Base-by-base conservation (phyloP, 2,797 vertebrate species). In the Pseudochirops cupreus region DNA sequence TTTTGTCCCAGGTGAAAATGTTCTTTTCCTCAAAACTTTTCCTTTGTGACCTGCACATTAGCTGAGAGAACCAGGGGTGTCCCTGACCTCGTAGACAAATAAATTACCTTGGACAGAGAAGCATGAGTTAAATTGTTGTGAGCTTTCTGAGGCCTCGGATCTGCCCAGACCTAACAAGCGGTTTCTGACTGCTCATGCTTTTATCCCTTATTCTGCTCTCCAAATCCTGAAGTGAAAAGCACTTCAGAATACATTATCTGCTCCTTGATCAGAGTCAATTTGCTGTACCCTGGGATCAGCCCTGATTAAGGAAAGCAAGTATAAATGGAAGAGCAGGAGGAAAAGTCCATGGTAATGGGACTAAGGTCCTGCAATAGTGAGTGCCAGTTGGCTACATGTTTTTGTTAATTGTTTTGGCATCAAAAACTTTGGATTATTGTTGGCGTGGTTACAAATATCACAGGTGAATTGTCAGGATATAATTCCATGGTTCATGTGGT, bases 381-480 rank as follows among this genome's bases (percentile, higher is more conserved):
- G 33, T 0, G 18, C 24, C 46, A 33, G 0, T 14, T 21, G 74
- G 62, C 28, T 54, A 5, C 53, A 50, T 18, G 1, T 21, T 4
- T 10, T 59, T 3, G 0, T 1, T 29, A 18, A 12, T 91, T 55
- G 56, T 67, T 91, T 93, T 39, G 3, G 50, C 33, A 90, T 56
- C 16, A 1, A 53, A 33, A 28, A 91, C 56, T 0, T 46, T 39
- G 67, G n/a, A 0, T 46, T 0, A 0, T 24, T n/a, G 53, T 56
- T 52, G 90, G 56, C n/a, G 29, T 0, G 3, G 0, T 33, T 91
- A 13, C 28, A 91, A 24, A 21, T 56, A 1, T 57, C 1, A 1
- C 52, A 11, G 26, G 62, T 39, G 16, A 55, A 74, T 2, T 12
- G 24, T 50, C 50, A 50, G 55, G 50, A 21, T 54, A 55, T 94